Percentiles rank a stretch among this genome's conserved stretches.
These are phyloP conservation scores for Parotia lawesii DNA, from an alignment of 2,113 vertebrate species.

Conservation along the genomic window DNA sequence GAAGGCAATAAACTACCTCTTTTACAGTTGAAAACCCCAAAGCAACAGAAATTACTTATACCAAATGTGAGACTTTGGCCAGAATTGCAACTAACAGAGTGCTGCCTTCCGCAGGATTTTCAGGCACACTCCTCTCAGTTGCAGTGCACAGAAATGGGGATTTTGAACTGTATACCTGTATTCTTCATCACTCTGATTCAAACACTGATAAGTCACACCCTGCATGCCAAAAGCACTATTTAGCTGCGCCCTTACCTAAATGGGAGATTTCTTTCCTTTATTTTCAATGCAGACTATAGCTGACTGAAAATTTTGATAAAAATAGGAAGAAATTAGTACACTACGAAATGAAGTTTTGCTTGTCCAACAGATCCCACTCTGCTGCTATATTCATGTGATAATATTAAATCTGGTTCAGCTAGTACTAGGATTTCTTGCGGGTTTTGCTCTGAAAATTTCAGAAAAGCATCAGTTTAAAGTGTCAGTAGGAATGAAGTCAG, in stretches of 20 bases:
- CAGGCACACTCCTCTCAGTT: accelerated
- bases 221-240: not conserved
- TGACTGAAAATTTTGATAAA: not conserved
- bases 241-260: not conserved
- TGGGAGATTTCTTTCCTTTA: not conserved
- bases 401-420: not conserved
- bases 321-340: not conserved
- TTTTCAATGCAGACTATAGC: not conserved
- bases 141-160: not conserved
- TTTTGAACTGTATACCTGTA: not conserved
- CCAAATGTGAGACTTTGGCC: not conserved
- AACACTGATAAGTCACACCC: not conserved
- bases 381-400: not conserved
- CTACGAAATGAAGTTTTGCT: not conserved
- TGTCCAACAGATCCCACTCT: not conserved
- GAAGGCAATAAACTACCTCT: not conserved
- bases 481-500: not conserved
- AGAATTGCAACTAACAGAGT: not conserved
- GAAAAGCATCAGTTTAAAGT: not conserved
- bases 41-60: not conserved
- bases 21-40: not conserved
- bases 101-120: not conserved
- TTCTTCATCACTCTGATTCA: not conserved
- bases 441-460: not conserved
- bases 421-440: not conserved